phyloP scores from a whole-genome alignment of 2,113 vertebrate genomes.

The Piprites chloris region DNA sequence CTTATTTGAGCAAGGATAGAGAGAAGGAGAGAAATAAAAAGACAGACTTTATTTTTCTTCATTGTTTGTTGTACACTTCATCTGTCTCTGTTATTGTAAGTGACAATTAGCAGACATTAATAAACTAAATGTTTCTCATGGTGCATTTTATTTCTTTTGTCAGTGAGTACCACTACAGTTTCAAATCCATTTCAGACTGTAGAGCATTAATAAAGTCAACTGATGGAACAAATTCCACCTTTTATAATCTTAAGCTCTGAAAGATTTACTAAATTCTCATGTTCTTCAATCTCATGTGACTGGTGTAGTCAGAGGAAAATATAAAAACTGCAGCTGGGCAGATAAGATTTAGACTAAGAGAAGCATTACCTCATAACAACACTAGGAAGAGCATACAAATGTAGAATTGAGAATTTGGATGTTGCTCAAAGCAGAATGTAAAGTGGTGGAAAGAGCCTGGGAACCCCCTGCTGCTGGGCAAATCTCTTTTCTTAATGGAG shows the following conservation, averaged over 20 bases:
- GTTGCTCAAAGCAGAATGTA: constrained; percentile 32
- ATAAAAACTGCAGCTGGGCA: constrained; percentile 29
- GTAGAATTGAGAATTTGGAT: constrained; percentile 57
- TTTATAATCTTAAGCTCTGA: constrained; percentile 40
- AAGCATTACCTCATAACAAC: constrained; percentile 47
- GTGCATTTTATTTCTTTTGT: not conserved
- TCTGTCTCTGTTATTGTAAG: not conserved
- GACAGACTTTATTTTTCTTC: not conserved
- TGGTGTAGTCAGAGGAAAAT: constrained; percentile 22
- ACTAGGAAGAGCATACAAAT: constrained; percentile 3
- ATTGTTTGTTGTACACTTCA: not conserved
- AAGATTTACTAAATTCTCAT: constrained; percentile 38
- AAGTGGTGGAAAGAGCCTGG: not conserved
- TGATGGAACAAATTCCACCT: not conserved
- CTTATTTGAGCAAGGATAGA: not conserved
- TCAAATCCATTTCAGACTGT: constrained; percentile 7
- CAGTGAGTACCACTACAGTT: not conserved
- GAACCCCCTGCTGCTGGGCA: not conserved
- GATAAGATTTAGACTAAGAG: constrained; percentile 55
- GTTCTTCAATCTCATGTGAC: constrained; percentile 8
- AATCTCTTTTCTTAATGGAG: not conserved
- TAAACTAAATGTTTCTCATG: not conserved
- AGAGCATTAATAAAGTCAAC: not conserved
- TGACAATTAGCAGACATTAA: not conserved
- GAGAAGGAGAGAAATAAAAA: not conserved